Conservation (phyloP, 2,888 invertebrate genomes). For the Baccha elongata region DNA sequence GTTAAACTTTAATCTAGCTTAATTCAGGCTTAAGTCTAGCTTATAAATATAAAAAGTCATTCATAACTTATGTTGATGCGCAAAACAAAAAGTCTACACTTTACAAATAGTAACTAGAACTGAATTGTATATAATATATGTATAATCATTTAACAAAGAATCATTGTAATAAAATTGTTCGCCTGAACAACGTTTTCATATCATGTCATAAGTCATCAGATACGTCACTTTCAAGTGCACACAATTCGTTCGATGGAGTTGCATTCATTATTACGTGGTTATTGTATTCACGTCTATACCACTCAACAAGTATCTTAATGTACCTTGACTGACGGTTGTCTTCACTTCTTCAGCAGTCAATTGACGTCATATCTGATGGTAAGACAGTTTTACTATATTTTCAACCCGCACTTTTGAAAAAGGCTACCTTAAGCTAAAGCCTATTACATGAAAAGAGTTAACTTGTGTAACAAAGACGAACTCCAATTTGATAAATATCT, state of each 20-base stretch:
- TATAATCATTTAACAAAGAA: too few species aligned
- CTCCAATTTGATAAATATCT: conserved; percentile 47
- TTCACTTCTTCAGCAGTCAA: conserved; percentile 22
- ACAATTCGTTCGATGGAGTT: neutral
- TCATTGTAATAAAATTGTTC: neutral
- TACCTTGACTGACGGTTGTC: conserved; percentile 45
- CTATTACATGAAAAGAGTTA: conserved; percentile 10
- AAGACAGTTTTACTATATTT: conserved; percentile 40
- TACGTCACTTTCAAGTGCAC: neutral
- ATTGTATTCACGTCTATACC: neutral
- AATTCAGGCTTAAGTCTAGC: too few species aligned
- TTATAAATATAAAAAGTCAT: too few species aligned
- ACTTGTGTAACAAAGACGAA: conserved; percentile 33
- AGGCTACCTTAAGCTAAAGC: neutral
- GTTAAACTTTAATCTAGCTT: too few species aligned
- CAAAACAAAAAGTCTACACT: too few species aligned
- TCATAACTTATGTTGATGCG: too few species aligned
- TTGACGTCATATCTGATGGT: conserved; percentile 32
- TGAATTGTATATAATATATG: too few species aligned
- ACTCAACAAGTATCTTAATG: neutral
- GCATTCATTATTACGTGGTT: neutral
- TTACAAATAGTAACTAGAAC: too few species aligned
- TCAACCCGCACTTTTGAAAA: conserved; percentile 37
- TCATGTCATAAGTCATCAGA: neutral
- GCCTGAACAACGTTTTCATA: neutral